Percentiles rank a stretch among this genome's conserved stretches.
Conservation (phyloP, 2,888 invertebrate genomes). For the Drosophila pegasa region DNA sequence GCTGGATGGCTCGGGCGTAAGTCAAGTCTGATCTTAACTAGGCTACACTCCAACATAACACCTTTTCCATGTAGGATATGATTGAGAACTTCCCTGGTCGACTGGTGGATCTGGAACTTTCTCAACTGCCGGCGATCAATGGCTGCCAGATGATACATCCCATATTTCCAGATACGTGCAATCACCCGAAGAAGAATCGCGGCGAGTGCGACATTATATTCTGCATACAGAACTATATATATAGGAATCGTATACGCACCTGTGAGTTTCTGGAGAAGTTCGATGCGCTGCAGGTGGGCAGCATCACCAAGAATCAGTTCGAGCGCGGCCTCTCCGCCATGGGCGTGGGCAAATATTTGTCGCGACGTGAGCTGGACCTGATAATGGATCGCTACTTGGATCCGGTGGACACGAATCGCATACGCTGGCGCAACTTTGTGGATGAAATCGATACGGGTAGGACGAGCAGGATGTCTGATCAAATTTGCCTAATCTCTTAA, state of each 20-base stretch:
- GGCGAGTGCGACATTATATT: slow-evolving; percentile 77
- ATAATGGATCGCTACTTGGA: slow-evolving; percentile 89
- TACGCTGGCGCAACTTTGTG: slow-evolving; percentile 92
- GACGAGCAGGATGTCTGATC: neutral
- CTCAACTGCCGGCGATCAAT: slow-evolving; percentile 86
- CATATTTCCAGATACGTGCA: slow-evolving; percentile 71
- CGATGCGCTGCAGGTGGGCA: slow-evolving; percentile 89
- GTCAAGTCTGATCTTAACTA: neutral
- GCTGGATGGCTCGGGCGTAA: slow-evolving; percentile 82
- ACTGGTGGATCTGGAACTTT: slow-evolving; percentile 88
- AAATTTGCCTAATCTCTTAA: neutral
- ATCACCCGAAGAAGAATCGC: slow-evolving; percentile 67
- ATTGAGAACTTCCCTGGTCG: slow-evolving; percentile 87
- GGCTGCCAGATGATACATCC: slow-evolving; percentile 65
- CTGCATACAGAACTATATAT: slow-evolving; percentile 88
- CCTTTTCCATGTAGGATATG: slow-evolving; percentile 84
- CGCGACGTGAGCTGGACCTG: slow-evolving; percentile 87
- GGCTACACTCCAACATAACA: neutral
- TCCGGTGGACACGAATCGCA: slow-evolving; percentile 88
- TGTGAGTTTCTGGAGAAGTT: slow-evolving; percentile 90
- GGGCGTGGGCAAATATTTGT: slow-evolving; percentile 88
- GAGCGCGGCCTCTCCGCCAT: slow-evolving; percentile 89
- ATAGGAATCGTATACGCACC: slow-evolving; percentile 88
- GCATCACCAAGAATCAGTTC: slow-evolving; percentile 90
- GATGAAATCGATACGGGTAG: slow-evolving; percentile 91